Conservation (phyloP, 2,888 invertebrate genomes). For the Mactromeris polynyma region DNA sequence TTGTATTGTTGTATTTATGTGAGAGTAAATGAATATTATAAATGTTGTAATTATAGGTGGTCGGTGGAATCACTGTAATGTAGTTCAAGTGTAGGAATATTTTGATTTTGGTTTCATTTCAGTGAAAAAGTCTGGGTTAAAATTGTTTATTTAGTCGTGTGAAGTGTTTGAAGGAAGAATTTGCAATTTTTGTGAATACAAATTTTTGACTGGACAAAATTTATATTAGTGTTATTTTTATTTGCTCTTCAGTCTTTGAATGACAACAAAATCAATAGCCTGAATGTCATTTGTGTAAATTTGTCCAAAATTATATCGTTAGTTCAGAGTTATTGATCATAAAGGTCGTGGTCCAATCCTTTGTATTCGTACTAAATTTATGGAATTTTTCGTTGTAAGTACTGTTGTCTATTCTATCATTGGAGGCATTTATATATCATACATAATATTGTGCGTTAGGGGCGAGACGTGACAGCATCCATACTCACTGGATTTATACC, state of each 20-base stretch:
- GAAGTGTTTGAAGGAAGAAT: background rate
- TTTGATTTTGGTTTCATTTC: conserved; percentile 1
- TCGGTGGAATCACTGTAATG: background rate
- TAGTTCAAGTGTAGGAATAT: background rate
- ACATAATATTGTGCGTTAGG: background rate
- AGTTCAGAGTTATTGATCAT: background rate
- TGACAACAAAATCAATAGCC: background rate
- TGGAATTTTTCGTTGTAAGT: background rate
- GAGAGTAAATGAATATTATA: background rate
- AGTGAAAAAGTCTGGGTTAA: background rate
- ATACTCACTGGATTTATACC: background rate
- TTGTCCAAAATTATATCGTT: conserved; percentile 8
- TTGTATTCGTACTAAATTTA: background rate
- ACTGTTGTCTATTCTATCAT: background rate
- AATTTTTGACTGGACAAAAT: conserved; percentile 23
- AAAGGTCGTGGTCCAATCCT: background rate
- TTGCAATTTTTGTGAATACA: background rate
- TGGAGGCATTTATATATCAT: background rate
- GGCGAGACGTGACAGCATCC: background rate
- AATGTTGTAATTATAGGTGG: background rate
- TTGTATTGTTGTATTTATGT: background rate
- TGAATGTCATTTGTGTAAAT: conserved; percentile 21
- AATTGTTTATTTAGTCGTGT: conserved; percentile 15
- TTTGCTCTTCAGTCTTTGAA: conserved; percentile 37
- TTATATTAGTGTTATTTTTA: conserved; percentile 36